Evolutionary conservation across 2,888 invertebrate species (phyloP), one percentile per base, ranked within the genome.

Genomic region (Prionchulus punctatus): DNA sequence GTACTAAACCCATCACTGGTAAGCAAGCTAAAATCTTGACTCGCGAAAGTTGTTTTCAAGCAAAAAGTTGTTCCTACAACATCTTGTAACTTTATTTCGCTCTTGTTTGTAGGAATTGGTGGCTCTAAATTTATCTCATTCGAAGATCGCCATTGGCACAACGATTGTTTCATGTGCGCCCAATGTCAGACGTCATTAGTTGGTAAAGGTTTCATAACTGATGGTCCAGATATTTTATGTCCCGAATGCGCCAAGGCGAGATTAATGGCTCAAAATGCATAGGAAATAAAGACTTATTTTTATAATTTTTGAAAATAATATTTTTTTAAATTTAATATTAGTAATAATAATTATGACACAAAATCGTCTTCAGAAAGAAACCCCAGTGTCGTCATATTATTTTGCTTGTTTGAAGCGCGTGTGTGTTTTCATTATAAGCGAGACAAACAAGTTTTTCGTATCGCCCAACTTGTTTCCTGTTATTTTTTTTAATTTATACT

Each of bases 81-180:
- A n/a, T n/a, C n/a, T n/a, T n/a, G n/a, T n/a, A n/a, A n/a, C n/a
- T n/a, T n/a, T n/a, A n/a, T n/a, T n/a, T n/a, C n/a, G n/a, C n/a
- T n/a, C n/a, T 36, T 27, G 2, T 30, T 36, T 75, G 0, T 73
- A 90, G 90, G 90, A 66, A 86, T 90, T 76, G 90, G 90, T 69
- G 89, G 90, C 73, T 89, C 89, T 58, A 84, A 92, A 70, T 96
- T 94, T 80, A 94, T 96, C 78, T 92, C 92, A 60, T 96, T 96
- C 78, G 94, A 96, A 76, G 92, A 94, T 77, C 84, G 89, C 64
- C 94, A 96, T 77, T 96, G 96, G 96, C 94, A 96, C 80, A 92
- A 92, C 78, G 91, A 92, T 76, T 91, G 90, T 79, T 96, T 96
- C 81, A 86, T 86, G 76, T 96, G 94, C 79, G 89, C 89, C 71